Evolutionary conservation across 2,888 invertebrate genomes (phyloP).

Genomic region (Cremastinae sp.): DNA sequence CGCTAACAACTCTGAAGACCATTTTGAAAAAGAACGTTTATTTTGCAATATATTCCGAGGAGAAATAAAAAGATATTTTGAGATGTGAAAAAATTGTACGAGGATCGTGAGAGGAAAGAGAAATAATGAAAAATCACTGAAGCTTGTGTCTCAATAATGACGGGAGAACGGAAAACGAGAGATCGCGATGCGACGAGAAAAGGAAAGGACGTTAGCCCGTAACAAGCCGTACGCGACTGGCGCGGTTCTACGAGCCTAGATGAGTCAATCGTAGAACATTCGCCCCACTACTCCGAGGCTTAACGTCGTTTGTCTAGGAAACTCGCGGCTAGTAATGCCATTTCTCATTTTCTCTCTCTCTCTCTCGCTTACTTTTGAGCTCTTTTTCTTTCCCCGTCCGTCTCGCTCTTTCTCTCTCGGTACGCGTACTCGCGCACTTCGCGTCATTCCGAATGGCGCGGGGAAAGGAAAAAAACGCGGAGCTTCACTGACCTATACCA

Average conservation of each 20-base stretch:
- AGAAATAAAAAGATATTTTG: not conserved
- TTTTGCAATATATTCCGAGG: too few species aligned
- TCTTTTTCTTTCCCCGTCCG: too few species aligned
- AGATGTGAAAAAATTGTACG: not conserved
- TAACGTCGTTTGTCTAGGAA: slow-evolving; percentile 75
- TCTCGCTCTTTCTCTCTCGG: not conserved
- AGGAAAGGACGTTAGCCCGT: slow-evolving; percentile 36
- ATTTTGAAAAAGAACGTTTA: too few species aligned
- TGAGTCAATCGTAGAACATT: slow-evolving; percentile 78
- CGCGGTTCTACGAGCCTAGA: slow-evolving; percentile 53
- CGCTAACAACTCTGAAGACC: too few species aligned
- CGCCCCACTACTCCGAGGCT: slow-evolving; percentile 4
- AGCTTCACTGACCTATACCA: slow-evolving; percentile 79
- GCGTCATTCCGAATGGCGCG: slow-evolving; percentile 28
- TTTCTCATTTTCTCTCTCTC: slow-evolving; percentile 16
- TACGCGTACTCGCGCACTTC: slow-evolving; percentile 3
- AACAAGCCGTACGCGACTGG: slow-evolving; percentile 56
- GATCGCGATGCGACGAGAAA: not conserved
- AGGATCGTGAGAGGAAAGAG: not conserved
- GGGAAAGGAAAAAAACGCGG: slow-evolving; percentile 51
- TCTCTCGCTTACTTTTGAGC: slow-evolving; percentile 7
- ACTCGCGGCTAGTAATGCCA: slow-evolving; percentile 45
- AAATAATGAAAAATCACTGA: slow-evolving; percentile 1
- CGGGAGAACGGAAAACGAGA: not conserved
- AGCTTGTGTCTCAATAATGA: not conserved